Conservation (phyloP, 2,888 invertebrate genomes). For the Ganaspis brasiliensis region DNA sequence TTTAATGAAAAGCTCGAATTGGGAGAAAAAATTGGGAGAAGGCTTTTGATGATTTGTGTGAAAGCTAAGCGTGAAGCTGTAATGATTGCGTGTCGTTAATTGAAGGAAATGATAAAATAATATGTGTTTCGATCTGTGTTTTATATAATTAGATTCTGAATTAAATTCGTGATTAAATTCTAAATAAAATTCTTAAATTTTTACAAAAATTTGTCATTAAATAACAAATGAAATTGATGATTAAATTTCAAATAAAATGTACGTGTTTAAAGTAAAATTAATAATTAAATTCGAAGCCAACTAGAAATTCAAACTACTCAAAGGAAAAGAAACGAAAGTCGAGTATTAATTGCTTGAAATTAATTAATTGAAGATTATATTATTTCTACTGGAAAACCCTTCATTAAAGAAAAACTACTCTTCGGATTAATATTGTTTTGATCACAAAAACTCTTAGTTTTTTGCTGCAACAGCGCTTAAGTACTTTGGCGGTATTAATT, state of each 20-base stretch:
- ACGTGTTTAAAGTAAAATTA: no score
- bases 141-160: background rate
- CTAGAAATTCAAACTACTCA: conserved; percentile 33
- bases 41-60: conserved; percentile 35
- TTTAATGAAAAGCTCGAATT: conserved; percentile 10
- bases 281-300: no score
- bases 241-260: background rate
- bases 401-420: conserved; percentile 13
- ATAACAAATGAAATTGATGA: background rate
- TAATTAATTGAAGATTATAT: background rate
- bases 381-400: background rate
- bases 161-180: no score
- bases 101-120: conserved; percentile 32
- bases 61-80: conserved; percentile 37
- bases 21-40: conserved; percentile 45
- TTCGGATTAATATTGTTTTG: conserved; percentile 20
- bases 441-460: conserved; percentile 21
- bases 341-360: background rate
- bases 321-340: background rate
- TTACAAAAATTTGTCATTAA: no score
- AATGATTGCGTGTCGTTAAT: background rate
- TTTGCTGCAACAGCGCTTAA: conserved; percentile 16
- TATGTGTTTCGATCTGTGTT: conserved; percentile 42
- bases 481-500: conserved; percentile 20
- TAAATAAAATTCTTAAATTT: no score